Evolutionary conservation across 2,797 vertebrate genomes (phyloP).

Genomic region (Enteromius anoplus): DNA sequence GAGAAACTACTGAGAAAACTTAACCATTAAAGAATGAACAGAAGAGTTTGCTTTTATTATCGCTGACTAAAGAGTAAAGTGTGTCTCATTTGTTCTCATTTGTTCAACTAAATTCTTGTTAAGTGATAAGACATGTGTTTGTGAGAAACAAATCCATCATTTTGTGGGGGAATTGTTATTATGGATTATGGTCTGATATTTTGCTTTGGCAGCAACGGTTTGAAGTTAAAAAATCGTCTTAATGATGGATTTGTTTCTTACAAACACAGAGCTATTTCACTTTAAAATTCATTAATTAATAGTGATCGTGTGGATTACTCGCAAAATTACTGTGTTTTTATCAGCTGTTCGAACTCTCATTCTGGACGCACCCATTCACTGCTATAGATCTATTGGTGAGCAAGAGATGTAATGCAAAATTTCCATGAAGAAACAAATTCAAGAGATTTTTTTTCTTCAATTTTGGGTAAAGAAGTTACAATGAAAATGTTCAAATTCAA

Average conservation of each 20-base stretch:
- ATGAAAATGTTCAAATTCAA: neutral
- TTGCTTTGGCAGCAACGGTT: neutral
- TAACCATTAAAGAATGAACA: neutral
- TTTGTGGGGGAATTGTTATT: neutral
- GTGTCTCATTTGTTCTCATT: neutral
- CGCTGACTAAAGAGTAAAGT: neutral
- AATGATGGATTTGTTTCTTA: neutral
- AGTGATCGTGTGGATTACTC: neutral
- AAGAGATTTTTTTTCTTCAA: no score
- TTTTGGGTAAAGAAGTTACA: neutral
- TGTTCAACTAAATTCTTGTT: neutral
- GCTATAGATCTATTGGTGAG: neutral
- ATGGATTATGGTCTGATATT: neutral
- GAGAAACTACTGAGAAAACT: neutral
- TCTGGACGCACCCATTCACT: neutral
- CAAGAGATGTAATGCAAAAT: neutral
- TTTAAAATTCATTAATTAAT: neutral
- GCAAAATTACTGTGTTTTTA: neutral
- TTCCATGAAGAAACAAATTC: neutral
- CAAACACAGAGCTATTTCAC: neutral
- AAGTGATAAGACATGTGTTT: neutral
- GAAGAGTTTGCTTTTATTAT: neutral
- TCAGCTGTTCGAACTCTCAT: neutral
- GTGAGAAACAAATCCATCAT: neutral
- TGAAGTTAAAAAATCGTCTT: neutral